Evolutionary conservation across 2,797 vertebrate species (phyloP), one percentile per base, ranked within the genome.

Genomic region (Coccyzus lansbergi): DNA sequence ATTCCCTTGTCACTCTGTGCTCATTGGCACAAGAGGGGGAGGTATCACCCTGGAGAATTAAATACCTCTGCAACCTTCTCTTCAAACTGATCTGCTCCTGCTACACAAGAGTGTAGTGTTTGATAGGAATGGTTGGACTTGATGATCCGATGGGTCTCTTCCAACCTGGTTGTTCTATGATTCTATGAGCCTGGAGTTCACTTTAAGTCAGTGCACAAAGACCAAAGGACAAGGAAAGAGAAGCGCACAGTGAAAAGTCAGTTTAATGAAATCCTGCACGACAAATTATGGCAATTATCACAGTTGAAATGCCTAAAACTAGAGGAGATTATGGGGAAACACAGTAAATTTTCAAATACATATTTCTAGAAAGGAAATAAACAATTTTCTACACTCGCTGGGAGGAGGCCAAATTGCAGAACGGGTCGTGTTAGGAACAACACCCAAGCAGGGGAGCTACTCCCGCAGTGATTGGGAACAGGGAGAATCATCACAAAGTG

Each of bases 241-340:
- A 67, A 85, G 53, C 33, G 6, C 84, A 92, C 84, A 93, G 89
- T 89, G 95, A 91, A 85, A 95, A 96, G 89, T 94, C 95, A 94
- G 89, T 96, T 96, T 96, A 96, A 96, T 95, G 84, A 89, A 87
- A 87, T 91, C 71, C 85, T 87, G 81, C 94, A 83, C 74, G 91
- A 96, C 95, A 93, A 94, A 89, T 63, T 31, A 92, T 46, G 87
- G 91, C 79, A 89, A 58, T 88, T 75, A 86, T 67, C 70, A 59
- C 76, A 83, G 67, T 2, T 64, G 64, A 60, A 87, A 93, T 42
- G 91, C 78, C 91, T 95, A 91, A 89, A 95, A 60, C 84, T 90
- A 93, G 89, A 82, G 52, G 71, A 33, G 81, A 53, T 80, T 67
- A 76, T 2, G 58, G 88, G 86, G 78, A 77, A 83, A 87, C 49